phyloP scores from a whole-genome alignment of 1,140 invertebrate species.

The Coptotermes formosanus region DNA sequence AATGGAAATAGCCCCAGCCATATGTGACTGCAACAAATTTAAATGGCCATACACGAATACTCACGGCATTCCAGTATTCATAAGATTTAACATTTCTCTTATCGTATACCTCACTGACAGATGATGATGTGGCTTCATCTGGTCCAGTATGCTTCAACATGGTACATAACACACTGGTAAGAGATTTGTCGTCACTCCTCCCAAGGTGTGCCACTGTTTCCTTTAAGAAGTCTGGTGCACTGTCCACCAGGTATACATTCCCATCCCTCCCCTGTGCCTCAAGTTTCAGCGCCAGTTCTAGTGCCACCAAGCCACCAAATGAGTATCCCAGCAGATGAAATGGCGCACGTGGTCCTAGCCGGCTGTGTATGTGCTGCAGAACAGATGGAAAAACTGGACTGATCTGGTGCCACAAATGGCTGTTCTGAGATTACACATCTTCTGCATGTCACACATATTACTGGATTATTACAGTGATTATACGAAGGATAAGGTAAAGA shows the following conservation, averaged over 20 bases:
- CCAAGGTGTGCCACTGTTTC: rapidly evolving
- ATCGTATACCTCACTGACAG: not conserved
- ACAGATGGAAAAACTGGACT: not conserved
- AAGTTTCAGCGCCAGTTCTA: conserved; percentile 22
- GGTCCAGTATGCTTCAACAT: not conserved
- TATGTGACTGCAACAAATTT: too few relatives aligned
- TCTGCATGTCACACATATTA: too few relatives aligned
- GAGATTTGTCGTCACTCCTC: not conserved
- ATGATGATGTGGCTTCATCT: not conserved
- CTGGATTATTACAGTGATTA: too few relatives aligned
- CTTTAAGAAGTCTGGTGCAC: conserved; percentile 46
- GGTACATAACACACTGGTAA: not conserved
- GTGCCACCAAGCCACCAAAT: conserved; percentile 26
- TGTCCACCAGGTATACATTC: conserved; percentile 47
- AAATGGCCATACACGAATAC: too few relatives aligned
- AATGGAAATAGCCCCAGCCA: too few relatives aligned
- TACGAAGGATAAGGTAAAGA: too few relatives aligned
- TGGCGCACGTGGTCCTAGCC: conserved; percentile 32
- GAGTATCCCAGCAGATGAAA: conserved; percentile 28
- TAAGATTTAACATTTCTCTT: too few relatives aligned
- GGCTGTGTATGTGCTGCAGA: not conserved
- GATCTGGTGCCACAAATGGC: too few relatives aligned
- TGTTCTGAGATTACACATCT: not conserved
- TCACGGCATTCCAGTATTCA: too few relatives aligned
- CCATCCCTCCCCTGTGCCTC: not conserved